These are phyloP conservation scores for Dorcus parallelipipedus DNA, from an alignment of 2,888 invertebrate species.

Conservation along the genomic window DNA sequence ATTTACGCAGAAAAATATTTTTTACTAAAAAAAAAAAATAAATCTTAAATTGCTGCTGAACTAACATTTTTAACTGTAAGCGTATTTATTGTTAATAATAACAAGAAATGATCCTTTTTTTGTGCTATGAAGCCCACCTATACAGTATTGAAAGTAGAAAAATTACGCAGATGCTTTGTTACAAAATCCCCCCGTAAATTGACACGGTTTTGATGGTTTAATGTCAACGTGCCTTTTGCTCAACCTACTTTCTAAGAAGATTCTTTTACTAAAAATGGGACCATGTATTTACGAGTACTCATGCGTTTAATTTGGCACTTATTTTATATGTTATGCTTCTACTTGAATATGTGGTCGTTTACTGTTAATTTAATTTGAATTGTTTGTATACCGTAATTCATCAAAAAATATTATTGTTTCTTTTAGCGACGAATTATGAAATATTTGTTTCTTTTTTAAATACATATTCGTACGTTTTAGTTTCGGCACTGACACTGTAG, in stretches of 20 bases:
- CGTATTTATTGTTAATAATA: constrained; percentile 8
- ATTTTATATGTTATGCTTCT: too few species aligned
- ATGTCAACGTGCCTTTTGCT: constrained; percentile 18
- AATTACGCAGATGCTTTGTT: constrained; percentile 8
- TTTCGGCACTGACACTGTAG: constrained; percentile 1
- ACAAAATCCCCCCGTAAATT: not conserved
- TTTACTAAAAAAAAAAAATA: not conserved
- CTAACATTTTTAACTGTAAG: not conserved
- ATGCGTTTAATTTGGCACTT: not conserved
- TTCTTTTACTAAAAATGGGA: constrained; percentile 5
- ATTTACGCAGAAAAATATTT: not conserved
- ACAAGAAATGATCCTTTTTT: constrained; percentile 3
- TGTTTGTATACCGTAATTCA: too few species aligned
- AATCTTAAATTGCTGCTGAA: too few species aligned
- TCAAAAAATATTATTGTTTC: too few species aligned
- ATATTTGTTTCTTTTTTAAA: too few species aligned
- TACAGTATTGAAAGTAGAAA: constrained; percentile 19
- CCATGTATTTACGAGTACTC: constrained; percentile 5
- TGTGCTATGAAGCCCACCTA: constrained; percentile 10
- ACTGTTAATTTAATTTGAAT: too few species aligned
- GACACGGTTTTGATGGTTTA: constrained; percentile 10
- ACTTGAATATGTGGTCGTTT: too few species aligned
- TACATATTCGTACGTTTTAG: too few species aligned
- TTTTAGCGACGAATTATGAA: too few species aligned
- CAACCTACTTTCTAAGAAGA: constrained; percentile 10